Percentiles rank a stretch among this genome's conserved stretches.
phyloP scores from a whole-genome alignment of 2,888 invertebrate species.

The Ceriagrion tenellum region DNA sequence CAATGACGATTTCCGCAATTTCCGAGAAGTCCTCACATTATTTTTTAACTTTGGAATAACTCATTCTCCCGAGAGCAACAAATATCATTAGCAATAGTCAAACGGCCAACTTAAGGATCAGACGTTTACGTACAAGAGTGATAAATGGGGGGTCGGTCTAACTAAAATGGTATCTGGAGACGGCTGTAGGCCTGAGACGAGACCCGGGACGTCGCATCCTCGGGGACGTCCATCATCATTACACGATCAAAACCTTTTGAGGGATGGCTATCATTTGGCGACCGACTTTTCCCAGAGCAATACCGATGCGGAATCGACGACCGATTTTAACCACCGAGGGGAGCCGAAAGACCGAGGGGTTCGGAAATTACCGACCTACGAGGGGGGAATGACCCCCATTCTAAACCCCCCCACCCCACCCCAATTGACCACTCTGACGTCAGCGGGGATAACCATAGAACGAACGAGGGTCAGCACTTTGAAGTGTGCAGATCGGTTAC shows the following conservation, averaged over 20 bases:
- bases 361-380: not conserved
- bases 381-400: not conserved
- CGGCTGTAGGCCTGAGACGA: not conserved
- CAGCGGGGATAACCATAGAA: not conserved
- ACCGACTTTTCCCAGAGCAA: not conserved
- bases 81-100: not conserved
- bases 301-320: not conserved
- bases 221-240: not conserved
- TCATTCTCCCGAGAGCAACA: not conserved
- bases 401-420: no score
- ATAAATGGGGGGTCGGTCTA: not conserved
- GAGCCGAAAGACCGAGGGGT: not conserved
- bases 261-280: constrained; percentile 15
- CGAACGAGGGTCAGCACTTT: not conserved
- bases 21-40: not conserved
- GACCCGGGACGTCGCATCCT: not conserved
- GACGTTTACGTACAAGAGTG: not conserved
- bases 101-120: not conserved
- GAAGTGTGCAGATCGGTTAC: not conserved
- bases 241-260: not conserved
- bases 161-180: not conserved
- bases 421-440: not conserved
- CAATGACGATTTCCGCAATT: not conserved
- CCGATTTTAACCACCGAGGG: not conserved
- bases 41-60: not conserved